phyloP scores from a whole-genome alignment of 2,113 vertebrate genomes.

The Scopus umbretta region DNA sequence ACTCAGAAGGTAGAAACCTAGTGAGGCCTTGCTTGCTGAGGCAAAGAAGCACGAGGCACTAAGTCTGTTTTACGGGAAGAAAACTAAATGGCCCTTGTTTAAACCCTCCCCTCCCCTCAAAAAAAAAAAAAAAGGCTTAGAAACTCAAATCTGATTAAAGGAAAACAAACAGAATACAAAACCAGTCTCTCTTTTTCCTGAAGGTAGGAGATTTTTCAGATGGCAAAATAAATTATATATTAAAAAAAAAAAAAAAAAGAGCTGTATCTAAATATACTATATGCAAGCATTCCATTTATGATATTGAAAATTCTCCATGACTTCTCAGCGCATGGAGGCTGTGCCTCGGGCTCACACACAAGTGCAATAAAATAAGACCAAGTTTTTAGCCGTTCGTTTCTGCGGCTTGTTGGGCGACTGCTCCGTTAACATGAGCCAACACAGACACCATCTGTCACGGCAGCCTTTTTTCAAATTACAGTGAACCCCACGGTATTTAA shows the following conservation, averaged over 20 bases:
- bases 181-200: background rate
- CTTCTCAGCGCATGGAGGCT: background rate
- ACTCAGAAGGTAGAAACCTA: background rate
- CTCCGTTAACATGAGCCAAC: background rate
- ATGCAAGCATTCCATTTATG: accelerated
- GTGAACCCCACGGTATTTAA: background rate
- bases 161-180: background rate
- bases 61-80: background rate
- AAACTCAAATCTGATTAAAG: background rate
- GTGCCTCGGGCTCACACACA: background rate
- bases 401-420: background rate
- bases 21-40: background rate
- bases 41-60: background rate
- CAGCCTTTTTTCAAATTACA: background rate
- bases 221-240: background rate
- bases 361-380: background rate
- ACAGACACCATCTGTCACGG: background rate
- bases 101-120: background rate
- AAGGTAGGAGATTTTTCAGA: background rate
- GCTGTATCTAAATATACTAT: background rate
- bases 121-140: background rate
- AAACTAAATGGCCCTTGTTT: background rate
- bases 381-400: background rate
- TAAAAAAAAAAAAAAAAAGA: background rate
- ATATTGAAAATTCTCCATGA: background rate